Percentiles rank a stretch among this genome's conserved stretches.
Evolutionary conservation across 1,140 invertebrate genomes (phyloP).

Genomic region (Anastrepha ludens): DNA sequence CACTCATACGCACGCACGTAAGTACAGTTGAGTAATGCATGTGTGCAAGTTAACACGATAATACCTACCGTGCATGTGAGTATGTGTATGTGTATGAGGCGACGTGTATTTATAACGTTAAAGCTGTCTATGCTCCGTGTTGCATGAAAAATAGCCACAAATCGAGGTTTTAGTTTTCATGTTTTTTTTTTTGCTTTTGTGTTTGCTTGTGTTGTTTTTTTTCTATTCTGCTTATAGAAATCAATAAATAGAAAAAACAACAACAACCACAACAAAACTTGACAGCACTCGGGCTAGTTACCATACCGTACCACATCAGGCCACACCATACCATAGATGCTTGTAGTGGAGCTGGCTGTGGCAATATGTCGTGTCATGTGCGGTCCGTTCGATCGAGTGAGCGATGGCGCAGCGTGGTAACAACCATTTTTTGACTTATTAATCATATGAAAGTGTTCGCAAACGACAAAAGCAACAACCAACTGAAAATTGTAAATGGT

Average conservation of each 20-base stretch:
- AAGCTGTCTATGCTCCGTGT: conserved; percentile 3
- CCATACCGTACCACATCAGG: neutral
- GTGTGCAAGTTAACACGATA: neutral
- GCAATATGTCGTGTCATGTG: too few relatives aligned
- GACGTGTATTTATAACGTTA: neutral
- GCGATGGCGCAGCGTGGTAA: neutral
- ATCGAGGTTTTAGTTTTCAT: conserved; percentile 27
- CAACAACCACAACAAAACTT: neutral
- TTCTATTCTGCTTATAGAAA: conserved; percentile 18
- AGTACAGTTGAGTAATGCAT: neutral
- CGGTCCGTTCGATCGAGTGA: too few relatives aligned
- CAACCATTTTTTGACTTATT: neutral
- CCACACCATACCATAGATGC: neutral
- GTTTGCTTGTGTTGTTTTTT: neutral
- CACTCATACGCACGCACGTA: neutral
- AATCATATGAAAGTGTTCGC: neutral
- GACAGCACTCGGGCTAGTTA: neutral
- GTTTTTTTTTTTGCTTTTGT: neutral
- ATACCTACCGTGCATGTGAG: neutral
- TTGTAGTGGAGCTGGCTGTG: too few relatives aligned
- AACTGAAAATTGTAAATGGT: neutral
- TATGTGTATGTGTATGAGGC: neutral
- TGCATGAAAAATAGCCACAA: conserved; percentile 50
- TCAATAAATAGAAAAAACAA: conserved; percentile 34
- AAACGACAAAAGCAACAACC: neutral